Conservation (phyloP, 2,113 vertebrate genomes). For the Mugil cephalus region DNA sequence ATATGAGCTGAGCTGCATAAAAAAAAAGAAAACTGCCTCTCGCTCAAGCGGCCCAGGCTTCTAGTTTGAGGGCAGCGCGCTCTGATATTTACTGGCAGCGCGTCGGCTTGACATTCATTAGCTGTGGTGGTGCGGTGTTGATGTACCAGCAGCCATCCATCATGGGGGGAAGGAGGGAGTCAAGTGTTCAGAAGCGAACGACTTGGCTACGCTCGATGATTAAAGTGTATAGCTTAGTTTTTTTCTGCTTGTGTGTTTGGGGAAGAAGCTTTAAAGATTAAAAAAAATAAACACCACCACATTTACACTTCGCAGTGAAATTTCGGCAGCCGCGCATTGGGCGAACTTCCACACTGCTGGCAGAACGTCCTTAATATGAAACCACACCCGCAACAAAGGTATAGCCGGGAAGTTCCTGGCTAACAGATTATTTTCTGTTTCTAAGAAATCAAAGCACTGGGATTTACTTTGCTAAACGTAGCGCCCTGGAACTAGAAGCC, state of each 20-base stretch:
- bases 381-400: background rate
- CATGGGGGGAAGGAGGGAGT: background rate
- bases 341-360: conserved; percentile 31
- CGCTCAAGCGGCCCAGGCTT: conserved; percentile 40
- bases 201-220: conserved; percentile 11
- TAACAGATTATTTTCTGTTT: conserved; percentile 8
- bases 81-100: conserved; percentile 1
- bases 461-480: conserved; percentile 37
- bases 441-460: background rate
- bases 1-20: background rate
- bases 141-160: conserved; percentile 10
- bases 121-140: conserved; percentile 2
- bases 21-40: too few species aligned
- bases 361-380: conserved; percentile 16
- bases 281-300: conserved; percentile 11
- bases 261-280: background rate
- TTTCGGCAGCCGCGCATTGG: conserved; percentile 16
- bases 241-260: conserved; percentile 12
- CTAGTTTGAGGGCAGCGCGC: conserved; percentile 36
- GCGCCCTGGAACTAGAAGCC: conserved; percentile 44
- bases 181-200: background rate
- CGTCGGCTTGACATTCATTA: background rate
- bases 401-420: background rate
- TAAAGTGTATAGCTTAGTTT: conserved; percentile 20
- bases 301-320: conserved; percentile 22